Base-by-base conservation (phyloP, 2,888 invertebrate species). In the Sthenelais limicola region DNA sequence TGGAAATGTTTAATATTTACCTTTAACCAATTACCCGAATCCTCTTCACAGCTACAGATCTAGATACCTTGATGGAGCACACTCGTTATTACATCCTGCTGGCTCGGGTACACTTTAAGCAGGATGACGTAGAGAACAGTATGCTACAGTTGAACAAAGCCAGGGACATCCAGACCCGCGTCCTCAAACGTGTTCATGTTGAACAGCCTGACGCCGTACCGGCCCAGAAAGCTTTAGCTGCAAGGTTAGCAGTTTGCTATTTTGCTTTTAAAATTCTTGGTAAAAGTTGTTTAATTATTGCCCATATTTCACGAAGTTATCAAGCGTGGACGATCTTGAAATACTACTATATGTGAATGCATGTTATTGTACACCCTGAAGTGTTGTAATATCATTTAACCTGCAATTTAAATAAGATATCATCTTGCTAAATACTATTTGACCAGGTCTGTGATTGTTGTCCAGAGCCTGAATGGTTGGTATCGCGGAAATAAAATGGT, bases 21-120 rank as follows among this genome's bases (percentile, higher is more conserved):
- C 12, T 43, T 15, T 43, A 15, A 43, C n/a, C n/a, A n/a, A n/a
- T n/a, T n/a, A n/a, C 52, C 21, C 15, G 52, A 9, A 15, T 52
- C 18, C 24, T 28, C 7, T 66, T 66, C 67, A 18, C 52, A 78
- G 76, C 72, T 4, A 74, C 79, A 68, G 85, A 87, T 68, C 76
- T 87, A 33, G 86, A 86, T 47, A 82, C 81, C 1, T 76, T 86
- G 83, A 84, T 85, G 78, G 84, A 85, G 21, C 81, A 83, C 78
- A 93, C 94, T 0, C 92, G 92, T 80, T 91, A 94, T 68, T 90
- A 94, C 43, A 89, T 92, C 26, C 89, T 94, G 49, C 90, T 97
- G 83, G 92, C 95, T 21, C 86, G 88, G 74, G 86, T 90, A 9
- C 87, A 89, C 77, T 83, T 86, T 58, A 87, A 91, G 90, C 83